These are phyloP conservation scores for Salpingus planirostris DNA, from an alignment of 2,888 invertebrate genomes.

Conservation along the genomic window DNA sequence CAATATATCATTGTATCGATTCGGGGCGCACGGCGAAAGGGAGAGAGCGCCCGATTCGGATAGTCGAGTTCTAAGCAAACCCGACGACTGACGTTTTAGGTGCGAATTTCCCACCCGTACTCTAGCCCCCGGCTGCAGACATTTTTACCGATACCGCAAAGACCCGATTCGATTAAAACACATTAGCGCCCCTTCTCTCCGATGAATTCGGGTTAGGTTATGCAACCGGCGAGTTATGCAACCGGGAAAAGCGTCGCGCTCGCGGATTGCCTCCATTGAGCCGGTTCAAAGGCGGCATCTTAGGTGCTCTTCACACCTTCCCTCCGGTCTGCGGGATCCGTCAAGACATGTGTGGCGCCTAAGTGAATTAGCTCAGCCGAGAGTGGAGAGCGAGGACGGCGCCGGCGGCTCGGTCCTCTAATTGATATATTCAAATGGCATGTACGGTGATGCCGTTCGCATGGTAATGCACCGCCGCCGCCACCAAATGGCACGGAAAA, in stretches of 20 bases:
- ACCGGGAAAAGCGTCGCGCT: too few relatives aligned
- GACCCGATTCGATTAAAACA: too few relatives aligned
- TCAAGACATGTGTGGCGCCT: slow-evolving; percentile 12
- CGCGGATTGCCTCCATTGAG: too few relatives aligned
- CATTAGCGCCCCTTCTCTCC: too few relatives aligned
- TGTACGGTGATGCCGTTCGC: slow-evolving; percentile 20
- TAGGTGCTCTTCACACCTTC: too few relatives aligned
- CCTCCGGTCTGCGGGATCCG: too few relatives aligned
- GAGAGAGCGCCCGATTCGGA: slow-evolving; percentile 4
- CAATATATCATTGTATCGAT: slow-evolving; percentile 11
- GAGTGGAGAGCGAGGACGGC: slow-evolving; percentile 4
- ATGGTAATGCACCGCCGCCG: slow-evolving; percentile 19
- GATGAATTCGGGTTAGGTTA: too few relatives aligned
- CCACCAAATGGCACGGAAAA: slow-evolving; percentile 17
- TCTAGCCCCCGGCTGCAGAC: too few relatives aligned
- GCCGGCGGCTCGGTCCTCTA: slow-evolving; percentile 12
- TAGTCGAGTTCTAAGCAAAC: slow-evolving; percentile 9
- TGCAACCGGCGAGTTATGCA: too few relatives aligned
- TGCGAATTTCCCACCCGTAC: slow-evolving; percentile 8
- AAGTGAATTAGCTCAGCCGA: slow-evolving; percentile 15
- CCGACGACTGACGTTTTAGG: slow-evolving; percentile 6
- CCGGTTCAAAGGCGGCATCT: too few relatives aligned
- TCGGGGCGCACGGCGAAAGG: slow-evolving; percentile 4
- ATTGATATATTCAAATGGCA: slow-evolving; percentile 29
- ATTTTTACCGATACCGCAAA: too few relatives aligned